A percentile compares a stretch with the other conserved stretches of the same genome.
phyloP scores from a whole-genome alignment of 2,888 invertebrate species.

The Chrysomela aeneicollis region DNA sequence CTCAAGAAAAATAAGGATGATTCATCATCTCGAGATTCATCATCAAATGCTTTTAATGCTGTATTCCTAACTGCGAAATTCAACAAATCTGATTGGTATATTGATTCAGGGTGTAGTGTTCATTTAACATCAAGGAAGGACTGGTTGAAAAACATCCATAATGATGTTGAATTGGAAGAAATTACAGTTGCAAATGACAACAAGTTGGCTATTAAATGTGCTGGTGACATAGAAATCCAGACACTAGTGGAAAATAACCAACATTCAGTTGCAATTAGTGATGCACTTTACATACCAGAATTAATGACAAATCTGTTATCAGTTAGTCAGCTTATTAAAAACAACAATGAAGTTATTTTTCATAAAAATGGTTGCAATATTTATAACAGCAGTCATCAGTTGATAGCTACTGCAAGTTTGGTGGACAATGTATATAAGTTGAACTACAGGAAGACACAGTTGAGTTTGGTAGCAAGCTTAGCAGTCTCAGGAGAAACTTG shows the following conservation, averaged over 20 bases:
- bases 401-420: constrained; percentile 19
- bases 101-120: constrained; percentile 46
- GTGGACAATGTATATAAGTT: constrained; percentile 40
- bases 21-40: too few species aligned
- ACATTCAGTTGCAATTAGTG: constrained; percentile 30
- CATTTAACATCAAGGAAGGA: constrained; percentile 41
- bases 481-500: constrained; percentile 22
- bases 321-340: constrained; percentile 42
- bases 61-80: constrained; percentile 37
- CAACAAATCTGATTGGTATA: constrained; percentile 43
- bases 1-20: constrained; percentile 2
- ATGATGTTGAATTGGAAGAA: constrained; percentile 28
- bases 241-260: constrained; percentile 24
- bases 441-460: constrained; percentile 20
- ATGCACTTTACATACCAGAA: constrained; percentile 40
- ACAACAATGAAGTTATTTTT: constrained; percentile 42
- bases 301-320: constrained; percentile 45
- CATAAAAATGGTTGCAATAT: constrained; percentile 38
- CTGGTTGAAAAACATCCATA: constrained; percentile 27
- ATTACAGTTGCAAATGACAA: constrained; percentile 37
- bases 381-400: constrained; percentile 31
- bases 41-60: constrained; percentile 38
- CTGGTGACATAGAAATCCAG: constrained; percentile 39
- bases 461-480: constrained; percentile 9
- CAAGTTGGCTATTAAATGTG: constrained; percentile 36